Base-by-base conservation (phyloP, 1,140 invertebrate species). In the Caerostris extrusa region DNA sequence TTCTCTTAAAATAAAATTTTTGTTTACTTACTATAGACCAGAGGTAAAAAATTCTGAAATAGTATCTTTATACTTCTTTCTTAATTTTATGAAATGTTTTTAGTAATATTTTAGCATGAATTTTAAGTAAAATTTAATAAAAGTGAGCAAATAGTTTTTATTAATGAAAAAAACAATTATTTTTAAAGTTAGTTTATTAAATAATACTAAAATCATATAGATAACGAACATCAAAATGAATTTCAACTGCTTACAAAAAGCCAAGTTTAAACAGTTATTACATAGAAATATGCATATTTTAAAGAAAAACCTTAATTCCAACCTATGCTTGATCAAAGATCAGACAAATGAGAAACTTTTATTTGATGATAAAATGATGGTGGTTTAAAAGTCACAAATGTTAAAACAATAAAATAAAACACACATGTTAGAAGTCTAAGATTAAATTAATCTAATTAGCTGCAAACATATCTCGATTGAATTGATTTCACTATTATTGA, bases 161-260 rank as follows among this genome's bases (percentile, higher is more conserved):
- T 10, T 10, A 67, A 10, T 67, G n/a, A 67, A 67, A 12, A 67
- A 12, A 67, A 67, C n/a, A 57, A 85, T 85, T 8, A 85, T 60
- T n/a, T 57, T 85, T 67, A 64, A 88, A 88, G 58, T 64, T 88
- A 64, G 86, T 88, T 88, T 88, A 88, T 88, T 88, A 88, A 88
- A 88, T 85, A 85, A 85, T 88, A 88, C 86, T 88, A 88, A 88
- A 88, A 88, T 64, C 86, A 88, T 57, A 85, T 88, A 64, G 50
- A 88, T 67, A 50, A 88, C 50, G 58, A 53, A 64, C n/a, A 64
- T 64, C 61, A 61, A 88, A 88, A 88, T 64, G 58, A 64, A 64
- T 88, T 88, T 64, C 61, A 61, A 88, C 58, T 88, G 61, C n/a
- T n/a, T 88, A 88, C 86, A 88, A 88, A 88, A 88, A 88, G 86